phyloP scores from a whole-genome alignment of 2,888 invertebrate genomes.

The Adelognathus sp. region DNA sequence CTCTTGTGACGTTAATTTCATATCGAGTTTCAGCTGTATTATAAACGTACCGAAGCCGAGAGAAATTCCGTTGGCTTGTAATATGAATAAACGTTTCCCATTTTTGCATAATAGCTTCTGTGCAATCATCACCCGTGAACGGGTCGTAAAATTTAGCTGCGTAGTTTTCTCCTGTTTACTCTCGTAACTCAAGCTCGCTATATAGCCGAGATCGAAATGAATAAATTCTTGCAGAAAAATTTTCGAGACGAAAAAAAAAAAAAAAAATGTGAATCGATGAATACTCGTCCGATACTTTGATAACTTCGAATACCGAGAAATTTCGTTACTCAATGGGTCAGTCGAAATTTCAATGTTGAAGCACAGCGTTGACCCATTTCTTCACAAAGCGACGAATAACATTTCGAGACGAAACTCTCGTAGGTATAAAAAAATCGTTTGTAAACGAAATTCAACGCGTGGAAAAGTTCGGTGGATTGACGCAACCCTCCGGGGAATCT shows the following conservation, averaged over 20 bases:
- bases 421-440: not conserved
- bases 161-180: not conserved
- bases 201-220: not conserved
- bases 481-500: constrained; percentile 7
- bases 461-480: constrained; percentile 3
- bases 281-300: too few relatives aligned
- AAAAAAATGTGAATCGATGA: not conserved
- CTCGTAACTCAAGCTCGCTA: not conserved
- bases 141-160: not conserved
- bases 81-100: constrained; percentile 6
- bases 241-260: not conserved
- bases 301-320: not conserved
- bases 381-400: not conserved
- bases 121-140: constrained; percentile 9
- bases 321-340: not conserved
- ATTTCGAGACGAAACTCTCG: not conserved
- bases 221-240: not conserved
- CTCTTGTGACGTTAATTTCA: too few relatives aligned
- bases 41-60: not conserved
- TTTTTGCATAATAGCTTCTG: constrained; percentile 30
- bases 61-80: not conserved
- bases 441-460: not conserved
- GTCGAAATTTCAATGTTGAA: not conserved
- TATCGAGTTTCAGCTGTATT: too few relatives aligned
- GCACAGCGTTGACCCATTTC: not conserved